These are phyloP conservation scores for Melanostigma gelatinosum DNA, from an alignment of 2,113 vertebrate species.

Conservation along the genomic window DNA sequence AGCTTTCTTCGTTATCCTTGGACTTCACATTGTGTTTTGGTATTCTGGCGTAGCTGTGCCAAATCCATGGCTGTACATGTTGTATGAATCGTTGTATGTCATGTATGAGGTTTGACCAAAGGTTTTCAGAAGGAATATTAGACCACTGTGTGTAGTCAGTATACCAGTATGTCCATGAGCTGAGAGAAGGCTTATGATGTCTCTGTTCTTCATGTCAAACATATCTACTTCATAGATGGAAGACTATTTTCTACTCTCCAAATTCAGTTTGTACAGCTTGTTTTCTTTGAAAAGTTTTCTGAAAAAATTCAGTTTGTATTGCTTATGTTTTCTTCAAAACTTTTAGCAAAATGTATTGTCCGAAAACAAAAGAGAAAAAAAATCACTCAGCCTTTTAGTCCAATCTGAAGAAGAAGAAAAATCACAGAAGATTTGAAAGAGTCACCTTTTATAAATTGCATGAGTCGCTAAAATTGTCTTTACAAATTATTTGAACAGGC, in stretches of 20 bases:
- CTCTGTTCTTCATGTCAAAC: conserved; percentile 44
- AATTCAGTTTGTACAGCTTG: conserved; percentile 37
- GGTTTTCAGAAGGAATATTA: conserved; percentile 10
- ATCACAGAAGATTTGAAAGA: conserved; percentile 34
- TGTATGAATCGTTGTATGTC: conserved; percentile 13
- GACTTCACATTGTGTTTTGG: conserved; percentile 20
- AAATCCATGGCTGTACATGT: conserved; percentile 32
- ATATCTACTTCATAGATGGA: conserved; percentile 59
- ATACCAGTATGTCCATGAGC: background rate
- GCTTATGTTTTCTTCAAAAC: conserved; percentile 15
- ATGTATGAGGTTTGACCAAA: conserved; percentile 7
- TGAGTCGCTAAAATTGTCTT: conserved; percentile 73
- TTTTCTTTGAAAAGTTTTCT: conserved; percentile 30
- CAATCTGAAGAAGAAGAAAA: conserved; percentile 32
- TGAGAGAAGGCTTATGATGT: conserved; percentile 23
- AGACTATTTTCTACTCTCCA: conserved; percentile 66
- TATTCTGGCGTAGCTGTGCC: conserved; percentile 39
- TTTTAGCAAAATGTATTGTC: conserved; percentile 24
- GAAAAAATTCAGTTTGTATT: conserved; percentile 33
- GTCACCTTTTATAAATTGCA: conserved; percentile 76
- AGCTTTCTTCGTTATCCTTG: conserved; percentile 58
- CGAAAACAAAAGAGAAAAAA: conserved; percentile 43
- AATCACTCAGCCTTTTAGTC: conserved; percentile 54
- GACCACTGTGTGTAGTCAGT: background rate
- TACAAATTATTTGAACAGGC: conserved; percentile 49